phyloP scores from a whole-genome alignment of 2,113 vertebrate species.

The Rhipidura dahli region DNA sequence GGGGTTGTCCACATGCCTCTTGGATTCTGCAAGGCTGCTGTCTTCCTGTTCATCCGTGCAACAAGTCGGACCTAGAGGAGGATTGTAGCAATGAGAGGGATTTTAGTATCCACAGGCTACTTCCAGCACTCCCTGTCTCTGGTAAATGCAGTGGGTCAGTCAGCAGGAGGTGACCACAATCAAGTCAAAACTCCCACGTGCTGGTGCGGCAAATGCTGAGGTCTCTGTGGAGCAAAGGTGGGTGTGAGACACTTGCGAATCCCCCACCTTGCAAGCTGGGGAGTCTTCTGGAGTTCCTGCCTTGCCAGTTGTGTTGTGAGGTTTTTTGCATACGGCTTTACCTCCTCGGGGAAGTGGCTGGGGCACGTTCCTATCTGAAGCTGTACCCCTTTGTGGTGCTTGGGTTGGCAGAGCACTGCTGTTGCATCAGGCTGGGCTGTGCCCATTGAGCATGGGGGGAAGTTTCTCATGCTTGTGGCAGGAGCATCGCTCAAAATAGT shows the following conservation, averaged over 20 bases:
- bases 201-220: neutral
- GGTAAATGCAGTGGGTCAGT: neutral
- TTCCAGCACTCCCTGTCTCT: neutral
- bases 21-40: neutral
- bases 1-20: neutral
- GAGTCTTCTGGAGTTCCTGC: neutral
- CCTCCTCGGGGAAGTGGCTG: neutral
- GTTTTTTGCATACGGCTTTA: neutral
- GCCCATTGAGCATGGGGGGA: accelerated
- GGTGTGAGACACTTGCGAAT: neutral
- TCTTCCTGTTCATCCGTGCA: neutral
- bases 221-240: neutral
- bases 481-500: neutral
- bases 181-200: accelerated
- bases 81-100: neutral
- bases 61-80: accelerated
- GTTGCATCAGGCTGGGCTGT: neutral
- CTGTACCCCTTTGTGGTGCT: neutral
- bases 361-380: neutral
- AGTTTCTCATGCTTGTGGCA: neutral
- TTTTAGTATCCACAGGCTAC: neutral
- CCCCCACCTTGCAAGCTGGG: neutral
- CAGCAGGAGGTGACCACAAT: neutral
- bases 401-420: neutral
- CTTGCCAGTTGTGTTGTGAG: neutral